Conservation (phyloP, 2,888 invertebrate genomes). For the Epicampocera succincta region DNA sequence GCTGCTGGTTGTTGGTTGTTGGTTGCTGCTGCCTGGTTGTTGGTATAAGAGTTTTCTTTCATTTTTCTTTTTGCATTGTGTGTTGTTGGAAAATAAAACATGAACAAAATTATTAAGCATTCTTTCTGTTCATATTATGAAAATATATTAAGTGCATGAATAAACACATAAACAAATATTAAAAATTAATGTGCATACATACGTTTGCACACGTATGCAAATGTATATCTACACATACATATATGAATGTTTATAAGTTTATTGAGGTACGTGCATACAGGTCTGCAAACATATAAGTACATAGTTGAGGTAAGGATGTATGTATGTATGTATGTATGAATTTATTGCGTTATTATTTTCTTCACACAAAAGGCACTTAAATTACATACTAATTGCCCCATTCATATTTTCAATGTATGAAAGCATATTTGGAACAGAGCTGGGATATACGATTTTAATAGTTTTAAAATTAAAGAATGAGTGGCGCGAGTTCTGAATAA, state of each 20-base stretch:
- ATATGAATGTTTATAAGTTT: background rate
- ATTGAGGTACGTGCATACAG: no score
- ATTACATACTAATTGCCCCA: constrained; percentile 62
- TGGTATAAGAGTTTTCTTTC: constrained; percentile 35
- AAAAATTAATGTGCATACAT: background rate
- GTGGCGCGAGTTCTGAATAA: no score
- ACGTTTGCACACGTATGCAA: background rate
- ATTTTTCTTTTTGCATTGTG: constrained; percentile 21
- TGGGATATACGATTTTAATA: background rate
- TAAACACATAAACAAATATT: background rate
- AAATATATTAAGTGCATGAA: constrained; percentile 45
- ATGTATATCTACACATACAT: no score
- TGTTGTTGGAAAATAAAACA: constrained; percentile 42
- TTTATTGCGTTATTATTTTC: constrained; percentile 50
- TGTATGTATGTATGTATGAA: constrained; percentile 7
- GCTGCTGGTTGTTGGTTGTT: background rate
- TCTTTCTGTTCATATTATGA: constrained; percentile 33
- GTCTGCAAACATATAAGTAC: background rate
- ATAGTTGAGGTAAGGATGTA: background rate
- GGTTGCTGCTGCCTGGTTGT: constrained; percentile 3
- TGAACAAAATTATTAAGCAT: constrained; percentile 31
- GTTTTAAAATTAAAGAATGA: no score
- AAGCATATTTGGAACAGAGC: constrained; percentile 9
- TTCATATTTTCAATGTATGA: constrained; percentile 39
- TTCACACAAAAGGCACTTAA: constrained; percentile 57